Percentiles rank a stretch among this genome's conserved stretches.
Evolutionary conservation across 2,113 vertebrate genomes (phyloP).

Genomic region (Piliocolobus tephrosceles): DNA sequence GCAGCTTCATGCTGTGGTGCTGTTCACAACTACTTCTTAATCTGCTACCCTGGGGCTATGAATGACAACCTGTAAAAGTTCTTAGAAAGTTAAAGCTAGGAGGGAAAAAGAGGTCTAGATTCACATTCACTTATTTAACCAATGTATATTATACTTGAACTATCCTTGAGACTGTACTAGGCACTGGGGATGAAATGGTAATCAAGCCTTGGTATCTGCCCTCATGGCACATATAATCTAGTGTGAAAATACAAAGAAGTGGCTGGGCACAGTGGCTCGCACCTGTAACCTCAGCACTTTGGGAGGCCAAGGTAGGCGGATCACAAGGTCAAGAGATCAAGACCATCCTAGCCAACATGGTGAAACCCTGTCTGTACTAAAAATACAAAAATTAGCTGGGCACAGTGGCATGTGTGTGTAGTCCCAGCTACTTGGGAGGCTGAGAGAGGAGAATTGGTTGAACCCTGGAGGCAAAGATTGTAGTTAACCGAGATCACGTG

Average conservation of each 20-base stretch:
- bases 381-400: too few species aligned
- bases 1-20: constrained; percentile 46
- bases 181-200: neutral
- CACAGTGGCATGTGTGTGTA: too few species aligned
- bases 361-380: too few species aligned
- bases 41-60: constrained; percentile 56
- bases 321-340: too few species aligned
- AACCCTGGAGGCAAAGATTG: too few species aligned
- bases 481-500: too few species aligned
- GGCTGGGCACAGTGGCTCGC: too few species aligned
- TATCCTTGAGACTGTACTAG: neutral
- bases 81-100: constrained; percentile 50
- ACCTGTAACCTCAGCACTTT: too few species aligned
- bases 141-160: neutral
- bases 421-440: too few species aligned
- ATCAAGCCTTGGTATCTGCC: neutral
- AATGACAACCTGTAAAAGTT: constrained; percentile 56
- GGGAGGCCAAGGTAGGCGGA: too few species aligned
- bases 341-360: too few species aligned
- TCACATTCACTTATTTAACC: constrained; percentile 4
- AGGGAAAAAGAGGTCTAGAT: neutral
- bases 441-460: too few species aligned
- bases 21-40: constrained; percentile 60
- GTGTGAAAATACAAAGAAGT: neutral
- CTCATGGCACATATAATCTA: neutral